These are phyloP conservation scores for Pomatorhinus ruficollis DNA, from an alignment of 2,113 vertebrate genomes.

Conservation along the genomic window DNA sequence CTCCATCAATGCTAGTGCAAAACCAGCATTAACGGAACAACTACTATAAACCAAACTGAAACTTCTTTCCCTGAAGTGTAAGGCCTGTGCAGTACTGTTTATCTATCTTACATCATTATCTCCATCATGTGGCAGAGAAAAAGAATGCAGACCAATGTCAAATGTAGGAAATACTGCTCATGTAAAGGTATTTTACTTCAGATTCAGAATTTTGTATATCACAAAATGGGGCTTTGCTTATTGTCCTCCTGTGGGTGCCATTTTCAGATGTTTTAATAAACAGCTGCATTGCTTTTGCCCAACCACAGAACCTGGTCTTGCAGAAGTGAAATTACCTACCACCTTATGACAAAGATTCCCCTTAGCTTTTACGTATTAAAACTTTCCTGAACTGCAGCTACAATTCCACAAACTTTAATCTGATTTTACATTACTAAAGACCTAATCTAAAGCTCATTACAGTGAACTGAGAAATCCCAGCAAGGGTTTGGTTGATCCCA, in stretches of 20 bases:
- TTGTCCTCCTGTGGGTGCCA: not conserved
- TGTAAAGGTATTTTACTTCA: not conserved
- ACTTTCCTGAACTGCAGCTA: not conserved
- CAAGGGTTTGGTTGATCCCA: not conserved
- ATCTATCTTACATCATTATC: slow-evolving; percentile 34
- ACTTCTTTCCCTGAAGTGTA: not conserved
- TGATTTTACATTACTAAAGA: not conserved
- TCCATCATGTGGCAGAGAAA: slow-evolving; percentile 65
- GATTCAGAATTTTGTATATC: not conserved
- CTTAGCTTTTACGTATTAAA: not conserved
- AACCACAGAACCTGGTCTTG: not conserved
- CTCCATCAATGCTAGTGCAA: not conserved
- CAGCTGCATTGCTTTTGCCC: not conserved
- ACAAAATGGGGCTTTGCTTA: not conserved
- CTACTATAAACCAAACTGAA: not conserved
- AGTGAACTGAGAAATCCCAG: not conserved
- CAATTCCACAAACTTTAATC: not conserved
- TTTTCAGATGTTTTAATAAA: not conserved
- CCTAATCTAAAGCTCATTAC: not conserved
- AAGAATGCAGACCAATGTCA: slow-evolving; percentile 44
- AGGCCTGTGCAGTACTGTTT: not conserved
- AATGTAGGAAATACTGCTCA: not conserved
- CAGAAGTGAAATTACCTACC: not conserved
- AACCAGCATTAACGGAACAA: not conserved
- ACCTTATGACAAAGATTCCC: not conserved